phyloP scores from a whole-genome alignment of 2,888 invertebrate species.

The Oscheius sp. region DNA sequence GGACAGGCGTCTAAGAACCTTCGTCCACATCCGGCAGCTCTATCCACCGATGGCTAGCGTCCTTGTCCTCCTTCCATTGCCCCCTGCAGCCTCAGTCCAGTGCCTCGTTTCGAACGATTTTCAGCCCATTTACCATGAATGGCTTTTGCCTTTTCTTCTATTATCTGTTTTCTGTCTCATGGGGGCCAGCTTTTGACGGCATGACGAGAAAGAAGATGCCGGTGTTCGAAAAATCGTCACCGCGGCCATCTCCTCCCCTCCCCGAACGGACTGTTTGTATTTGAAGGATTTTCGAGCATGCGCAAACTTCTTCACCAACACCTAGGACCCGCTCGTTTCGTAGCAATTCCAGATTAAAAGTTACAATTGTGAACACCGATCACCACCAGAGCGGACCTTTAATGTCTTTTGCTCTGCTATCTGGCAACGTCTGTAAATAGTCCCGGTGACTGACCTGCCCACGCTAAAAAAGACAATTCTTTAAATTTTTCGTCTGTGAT shows the following conservation, averaged over 20 bases:
- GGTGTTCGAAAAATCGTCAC: constrained; percentile 2
- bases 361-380: neutral
- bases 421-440: constrained; percentile 15
- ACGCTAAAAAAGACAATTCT: no score
- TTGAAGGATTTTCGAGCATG: constrained; percentile 25
- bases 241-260: no score
- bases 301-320: constrained; percentile 23
- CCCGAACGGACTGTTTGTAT: constrained; percentile 24
- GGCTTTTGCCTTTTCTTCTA: constrained; percentile 22
- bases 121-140: constrained; percentile 36
- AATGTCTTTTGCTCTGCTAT: constrained; percentile 1
- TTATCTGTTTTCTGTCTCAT: constrained; percentile 26
- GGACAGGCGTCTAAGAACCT: constrained; percentile 8
- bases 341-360: constrained; percentile 13
- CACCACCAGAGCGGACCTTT: neutral
- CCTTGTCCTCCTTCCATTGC: constrained; percentile 7
- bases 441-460: neutral
- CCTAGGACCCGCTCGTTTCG: constrained; percentile 14
- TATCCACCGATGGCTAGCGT: neutral
- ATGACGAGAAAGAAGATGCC: neutral
- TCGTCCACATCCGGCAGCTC: constrained; percentile 13
- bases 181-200: neutral
- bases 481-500: no score
- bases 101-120: constrained; percentile 27
- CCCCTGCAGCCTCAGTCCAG: constrained; percentile 1